Percentiles rank a stretch among this genome's conserved stretches.
Evolutionary conservation across 1,140 invertebrate genomes (phyloP).

Genomic region (Melitaea cinxia): DNA sequence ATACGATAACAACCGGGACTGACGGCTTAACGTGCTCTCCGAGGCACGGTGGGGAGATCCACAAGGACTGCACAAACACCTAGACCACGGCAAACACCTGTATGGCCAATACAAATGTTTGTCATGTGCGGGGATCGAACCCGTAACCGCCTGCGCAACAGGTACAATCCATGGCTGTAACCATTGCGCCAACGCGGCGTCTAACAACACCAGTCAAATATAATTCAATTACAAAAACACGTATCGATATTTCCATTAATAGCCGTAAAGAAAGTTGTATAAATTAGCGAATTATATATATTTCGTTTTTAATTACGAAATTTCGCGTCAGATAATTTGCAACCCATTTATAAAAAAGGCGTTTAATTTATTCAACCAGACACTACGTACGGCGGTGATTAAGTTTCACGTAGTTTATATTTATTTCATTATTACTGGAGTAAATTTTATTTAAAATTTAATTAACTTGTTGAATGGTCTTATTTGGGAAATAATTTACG

Average conservation of each 20-base stretch:
- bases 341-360: conserved; percentile 13
- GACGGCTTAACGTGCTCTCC: too few relatives aligned
- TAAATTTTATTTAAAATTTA: neutral
- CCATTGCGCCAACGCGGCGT: too few relatives aligned
- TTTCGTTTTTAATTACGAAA: conserved; percentile 15
- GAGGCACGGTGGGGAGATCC: too few relatives aligned
- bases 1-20: too few relatives aligned
- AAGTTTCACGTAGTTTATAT: neutral
- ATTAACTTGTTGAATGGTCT: neutral
- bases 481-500: neutral
- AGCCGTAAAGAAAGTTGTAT: conserved; percentile 7
- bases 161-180: too few relatives aligned
- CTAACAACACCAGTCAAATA: too few relatives aligned
- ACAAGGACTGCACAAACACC: too few relatives aligned
- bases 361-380: neutral
- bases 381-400: neutral
- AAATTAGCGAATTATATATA: conserved; percentile 5
- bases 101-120: too few relatives aligned
- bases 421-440: neutral
- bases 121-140: too few relatives aligned
- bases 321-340: neutral
- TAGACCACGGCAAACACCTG: too few relatives aligned
- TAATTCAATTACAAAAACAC: too few relatives aligned
- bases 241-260: neutral
- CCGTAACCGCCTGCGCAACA: too few relatives aligned